Conservation (phyloP, 2,113 vertebrate genomes). For the Odontophorus gujanensis region DNA sequence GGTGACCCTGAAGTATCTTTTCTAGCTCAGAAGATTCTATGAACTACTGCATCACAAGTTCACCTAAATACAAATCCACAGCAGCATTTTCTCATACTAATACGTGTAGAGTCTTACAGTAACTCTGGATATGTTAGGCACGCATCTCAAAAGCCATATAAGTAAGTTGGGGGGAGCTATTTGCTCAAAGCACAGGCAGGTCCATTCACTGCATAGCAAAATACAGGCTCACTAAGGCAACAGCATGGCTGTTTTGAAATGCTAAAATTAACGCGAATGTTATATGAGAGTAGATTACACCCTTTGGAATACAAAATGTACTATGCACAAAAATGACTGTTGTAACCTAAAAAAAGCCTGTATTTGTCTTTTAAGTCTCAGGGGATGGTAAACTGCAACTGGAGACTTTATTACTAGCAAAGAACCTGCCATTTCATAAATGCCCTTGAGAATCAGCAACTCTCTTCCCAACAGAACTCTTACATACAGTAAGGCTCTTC, state of each 20-base stretch:
- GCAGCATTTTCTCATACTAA: not conserved
- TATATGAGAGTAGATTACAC: not conserved
- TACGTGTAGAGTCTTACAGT: not conserved
- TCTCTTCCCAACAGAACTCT: fast-evolving
- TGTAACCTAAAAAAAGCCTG: not conserved
- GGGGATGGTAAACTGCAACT: not conserved
- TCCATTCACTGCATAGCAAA: not conserved
- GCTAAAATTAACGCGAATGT: not conserved
- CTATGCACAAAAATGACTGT: not conserved
- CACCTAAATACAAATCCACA: not conserved
- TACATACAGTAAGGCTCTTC: not conserved
- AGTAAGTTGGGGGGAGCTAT: not conserved
- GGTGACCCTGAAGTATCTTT: too few species aligned
- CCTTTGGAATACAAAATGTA: not conserved
- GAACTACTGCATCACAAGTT: not conserved
- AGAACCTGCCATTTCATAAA: not conserved
- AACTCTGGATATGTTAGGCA: not conserved
- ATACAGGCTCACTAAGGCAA: not conserved
- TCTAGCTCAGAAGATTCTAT: too few species aligned
- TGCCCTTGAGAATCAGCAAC: fast-evolving
- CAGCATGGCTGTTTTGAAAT: not conserved
- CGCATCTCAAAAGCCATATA: not conserved
- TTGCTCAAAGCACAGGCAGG: not conserved
- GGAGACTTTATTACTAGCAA: not conserved
- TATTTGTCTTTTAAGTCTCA: not conserved